Base-by-base conservation (phyloP, 2,888 invertebrate species). In the Thera britannica region DNA sequence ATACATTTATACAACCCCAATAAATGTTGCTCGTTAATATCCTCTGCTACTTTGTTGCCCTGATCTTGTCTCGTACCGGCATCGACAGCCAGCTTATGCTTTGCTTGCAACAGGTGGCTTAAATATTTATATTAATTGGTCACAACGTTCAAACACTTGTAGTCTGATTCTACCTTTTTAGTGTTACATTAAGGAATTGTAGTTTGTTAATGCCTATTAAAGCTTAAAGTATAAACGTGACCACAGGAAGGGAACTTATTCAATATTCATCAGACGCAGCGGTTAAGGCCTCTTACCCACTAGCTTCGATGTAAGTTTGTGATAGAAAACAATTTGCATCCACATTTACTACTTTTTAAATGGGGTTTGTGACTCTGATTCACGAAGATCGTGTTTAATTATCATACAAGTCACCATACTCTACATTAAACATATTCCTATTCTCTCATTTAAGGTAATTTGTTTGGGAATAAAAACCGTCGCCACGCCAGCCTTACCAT, bases 321-420 rank as follows among this genome's bases (percentile, higher is more conserved):
- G 79, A 75, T 78, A 76, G 73, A 75, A 75, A 70, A 61, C 72
- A 75, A 79, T 81, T 80, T 79, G 75, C 77, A 80, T 81, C 75
- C 72, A 74, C 79, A 80, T 78, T 73, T 67, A 73, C 62, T 76
- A 70, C 73, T 77, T 77, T 77, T 75, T 54, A 68, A 73, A 76
- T 79, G 71, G 62, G 72, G 75, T 71, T 69, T 67, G 65, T 71
- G 65, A 70, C 62, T 71, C 58, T 64, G 38, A 60, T 65, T 60
- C 62, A 63, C 61, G 59, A 49, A 57, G 52, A 54, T 63, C 71
- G 67, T 70, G 70, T 71, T 41, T 61, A 44, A 75, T 75, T 72
- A 70, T 62, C 70, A 72, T 72, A 71, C 49, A 65, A 67, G 68
- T 64, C 58, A 54, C 61, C 66, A 63, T 63, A 62, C 58, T 60